phyloP scores from a whole-genome alignment of 2,888 invertebrate genomes.

The Mimas tiliae region DNA sequence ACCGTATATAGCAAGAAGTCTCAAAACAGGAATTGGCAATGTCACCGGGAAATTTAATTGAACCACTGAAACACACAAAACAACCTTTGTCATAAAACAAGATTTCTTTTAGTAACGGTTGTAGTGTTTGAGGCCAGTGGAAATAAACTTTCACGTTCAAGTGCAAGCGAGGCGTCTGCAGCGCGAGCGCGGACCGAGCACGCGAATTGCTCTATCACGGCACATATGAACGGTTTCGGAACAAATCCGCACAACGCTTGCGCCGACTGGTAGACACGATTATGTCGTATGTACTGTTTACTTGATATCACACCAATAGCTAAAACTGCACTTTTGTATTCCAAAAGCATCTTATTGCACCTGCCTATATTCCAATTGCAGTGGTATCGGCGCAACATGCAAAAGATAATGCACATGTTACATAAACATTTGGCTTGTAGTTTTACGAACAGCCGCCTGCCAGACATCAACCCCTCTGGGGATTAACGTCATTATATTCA shows the following conservation, averaged over 20 bases:
- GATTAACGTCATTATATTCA: slow-evolving; percentile 9
- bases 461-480: too few species aligned
- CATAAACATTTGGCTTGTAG: too few species aligned
- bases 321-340: slow-evolving; percentile 45
- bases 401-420: too few species aligned
- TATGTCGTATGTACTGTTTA: slow-evolving; percentile 60
- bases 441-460: too few species aligned
- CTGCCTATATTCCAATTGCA: too few species aligned
- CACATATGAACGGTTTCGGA: slow-evolving; percentile 54
- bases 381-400: too few species aligned
- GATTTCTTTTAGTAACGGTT: slow-evolving; percentile 78
- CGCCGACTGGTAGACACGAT: slow-evolving; percentile 18
- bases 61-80: slow-evolving; percentile 54
- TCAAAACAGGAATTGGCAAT: slow-evolving; percentile 31
- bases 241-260: slow-evolving; percentile 48
- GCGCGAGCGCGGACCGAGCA: slow-evolving; percentile 58
- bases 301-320: slow-evolving; percentile 68
- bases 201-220: slow-evolving; percentile 63
- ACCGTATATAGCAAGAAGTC: background rate
- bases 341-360: too few species aligned
- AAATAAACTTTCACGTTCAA: slow-evolving; percentile 82
- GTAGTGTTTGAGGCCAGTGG: slow-evolving; percentile 74
- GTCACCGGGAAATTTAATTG: slow-evolving; percentile 41
- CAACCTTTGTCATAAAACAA: slow-evolving; percentile 57
- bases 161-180: slow-evolving; percentile 63